Evolutionary conservation across 2,113 vertebrate genomes (phyloP).

Genomic region (Aegotheles bennettii): DNA sequence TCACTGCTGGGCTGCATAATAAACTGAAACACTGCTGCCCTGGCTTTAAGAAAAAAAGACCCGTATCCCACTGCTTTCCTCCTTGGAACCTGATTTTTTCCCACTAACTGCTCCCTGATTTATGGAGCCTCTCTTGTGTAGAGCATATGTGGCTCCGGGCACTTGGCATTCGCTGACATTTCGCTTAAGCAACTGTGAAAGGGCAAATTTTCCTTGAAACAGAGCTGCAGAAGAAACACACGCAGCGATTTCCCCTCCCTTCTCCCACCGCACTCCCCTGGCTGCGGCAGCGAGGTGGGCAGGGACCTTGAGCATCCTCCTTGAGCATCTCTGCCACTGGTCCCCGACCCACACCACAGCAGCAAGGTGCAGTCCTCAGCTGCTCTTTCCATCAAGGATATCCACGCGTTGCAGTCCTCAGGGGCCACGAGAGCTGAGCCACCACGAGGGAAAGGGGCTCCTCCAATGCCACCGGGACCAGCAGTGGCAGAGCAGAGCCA

Average conservation of each 20-base stretch:
- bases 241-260: background rate
- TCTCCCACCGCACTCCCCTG: background rate
- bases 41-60: background rate
- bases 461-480: background rate
- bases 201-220: constrained; percentile 52
- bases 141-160: constrained; percentile 74
- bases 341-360: background rate
- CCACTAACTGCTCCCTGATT: constrained; percentile 82
- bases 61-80: constrained; percentile 56
- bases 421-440: background rate
- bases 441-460: background rate
- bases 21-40: background rate
- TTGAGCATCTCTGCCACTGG: too few relatives aligned
- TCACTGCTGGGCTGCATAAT: constrained; percentile 67
- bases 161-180: constrained; percentile 71
- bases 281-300: background rate
- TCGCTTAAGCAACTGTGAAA: constrained; percentile 70
- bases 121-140: constrained; percentile 75
- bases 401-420: fast-evolving
- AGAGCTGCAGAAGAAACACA: background rate
- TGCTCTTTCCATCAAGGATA: background rate
- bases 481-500: background rate
- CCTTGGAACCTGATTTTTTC: constrained; percentile 79
- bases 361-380: fast-evolving
- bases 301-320: background rate